Conservation (phyloP, 2,888 invertebrate species). For the Agonopterix alstromeriana region DNA sequence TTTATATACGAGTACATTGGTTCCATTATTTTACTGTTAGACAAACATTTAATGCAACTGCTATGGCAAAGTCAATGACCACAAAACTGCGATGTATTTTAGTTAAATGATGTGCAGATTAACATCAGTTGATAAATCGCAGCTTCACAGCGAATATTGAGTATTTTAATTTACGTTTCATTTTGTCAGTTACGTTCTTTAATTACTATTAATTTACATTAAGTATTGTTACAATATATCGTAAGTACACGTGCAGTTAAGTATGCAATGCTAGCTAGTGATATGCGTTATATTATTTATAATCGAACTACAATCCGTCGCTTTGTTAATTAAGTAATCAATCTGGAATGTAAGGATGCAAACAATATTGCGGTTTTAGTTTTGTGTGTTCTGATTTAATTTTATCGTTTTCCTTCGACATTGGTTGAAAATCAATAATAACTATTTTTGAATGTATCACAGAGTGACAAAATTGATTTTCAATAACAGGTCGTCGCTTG, state of each 20-base stretch:
- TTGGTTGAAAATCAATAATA: no score
- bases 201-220: conserved; percentile 24
- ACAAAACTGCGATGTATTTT: not conserved
- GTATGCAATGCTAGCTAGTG: conserved; percentile 44
- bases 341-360: conserved; percentile 15
- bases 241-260: conserved; percentile 41
- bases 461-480: no score
- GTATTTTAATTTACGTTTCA: conserved; percentile 1
- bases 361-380: not conserved
- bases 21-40: not conserved
- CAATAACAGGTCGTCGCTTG: no score
- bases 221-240: conserved; percentile 19
- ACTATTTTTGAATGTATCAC: no score
- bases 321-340: conserved; percentile 7
- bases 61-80: conserved; percentile 4
- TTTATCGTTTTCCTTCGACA: no score
- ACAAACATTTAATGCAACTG: conserved; percentile 4
- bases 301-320: conserved; percentile 5
- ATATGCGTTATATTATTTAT: conserved; percentile 37
- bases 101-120: no score
- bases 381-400: no score
- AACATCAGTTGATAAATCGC: not conserved
- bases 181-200: conserved; percentile 8
- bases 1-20: no score
- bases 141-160: not conserved